Evolutionary conservation across 2,888 invertebrate genomes (phyloP).

Genomic region (Maniola hyperantus): DNA sequence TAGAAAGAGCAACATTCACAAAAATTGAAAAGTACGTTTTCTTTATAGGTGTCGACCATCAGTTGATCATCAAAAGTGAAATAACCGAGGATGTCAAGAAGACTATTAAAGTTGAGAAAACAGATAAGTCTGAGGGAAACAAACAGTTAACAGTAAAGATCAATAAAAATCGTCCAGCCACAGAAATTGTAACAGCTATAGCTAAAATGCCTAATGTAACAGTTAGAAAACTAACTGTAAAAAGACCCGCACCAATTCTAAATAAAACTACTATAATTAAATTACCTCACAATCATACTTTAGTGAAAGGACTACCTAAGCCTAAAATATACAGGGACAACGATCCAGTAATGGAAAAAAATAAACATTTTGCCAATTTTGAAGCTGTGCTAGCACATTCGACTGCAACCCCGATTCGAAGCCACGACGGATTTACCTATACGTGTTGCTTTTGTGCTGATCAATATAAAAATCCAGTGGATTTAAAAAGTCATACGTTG

Average conservation of each 20-base stretch:
- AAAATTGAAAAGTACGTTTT: slow-evolving; percentile 19
- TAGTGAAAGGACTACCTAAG: not conserved
- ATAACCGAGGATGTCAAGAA: slow-evolving; percentile 14
- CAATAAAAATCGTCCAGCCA: not conserved
- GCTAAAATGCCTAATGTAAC: not conserved
- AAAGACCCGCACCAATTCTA: not conserved
- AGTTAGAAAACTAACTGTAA: not conserved
- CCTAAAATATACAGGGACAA: not conserved
- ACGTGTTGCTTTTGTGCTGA: slow-evolving; percentile 43
- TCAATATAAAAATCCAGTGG: slow-evolving; percentile 42
- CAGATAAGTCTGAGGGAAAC: not conserved
- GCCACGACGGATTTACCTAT: slow-evolving; percentile 41
- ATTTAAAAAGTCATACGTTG: slow-evolving; percentile 43
- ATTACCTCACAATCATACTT: not conserved
- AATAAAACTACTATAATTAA: not conserved
- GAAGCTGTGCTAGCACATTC: slow-evolving; percentile 14
- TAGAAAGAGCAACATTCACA: not conserved
- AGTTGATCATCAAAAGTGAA: slow-evolving; percentile 21
- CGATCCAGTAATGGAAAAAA: slow-evolving; percentile 3
- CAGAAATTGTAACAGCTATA: not conserved
- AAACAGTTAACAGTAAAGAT: not conserved
- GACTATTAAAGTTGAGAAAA: slow-evolving; percentile 17
- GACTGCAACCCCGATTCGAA: slow-evolving; percentile 52
- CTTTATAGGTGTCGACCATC: slow-evolving; percentile 22
- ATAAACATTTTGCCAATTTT: slow-evolving; percentile 8